Conservation (phyloP, 2,113 vertebrate species). For the Melanerpes formicivorus region DNA sequence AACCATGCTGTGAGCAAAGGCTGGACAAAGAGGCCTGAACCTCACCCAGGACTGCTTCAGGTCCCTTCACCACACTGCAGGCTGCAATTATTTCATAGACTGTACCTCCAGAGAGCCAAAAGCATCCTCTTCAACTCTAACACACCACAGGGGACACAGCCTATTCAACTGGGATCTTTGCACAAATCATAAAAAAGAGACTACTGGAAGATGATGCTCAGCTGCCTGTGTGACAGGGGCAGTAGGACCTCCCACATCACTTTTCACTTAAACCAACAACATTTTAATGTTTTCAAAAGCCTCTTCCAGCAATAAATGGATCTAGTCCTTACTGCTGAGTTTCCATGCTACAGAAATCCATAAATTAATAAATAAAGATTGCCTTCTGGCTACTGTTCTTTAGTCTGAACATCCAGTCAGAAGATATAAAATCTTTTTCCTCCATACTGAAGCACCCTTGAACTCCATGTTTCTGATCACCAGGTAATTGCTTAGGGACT, state of each 20-base stretch:
- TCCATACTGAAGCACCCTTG: background rate
- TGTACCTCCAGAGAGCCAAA: background rate
- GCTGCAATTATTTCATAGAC: fast-evolving
- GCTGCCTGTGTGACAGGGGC: background rate
- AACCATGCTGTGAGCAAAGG: fast-evolving
- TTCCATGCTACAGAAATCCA: background rate
- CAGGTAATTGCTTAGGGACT: background rate
- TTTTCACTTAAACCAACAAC: background rate
- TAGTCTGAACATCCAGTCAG: background rate
- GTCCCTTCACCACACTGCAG: background rate
- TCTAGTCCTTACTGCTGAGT: background rate
- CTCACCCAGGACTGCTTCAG: fast-evolving
- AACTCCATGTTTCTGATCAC: background rate
- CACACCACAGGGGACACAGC: fast-evolving
- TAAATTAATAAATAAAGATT: background rate
- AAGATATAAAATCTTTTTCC: background rate
- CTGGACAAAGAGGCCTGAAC: background rate
- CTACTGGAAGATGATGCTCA: fast-evolving
- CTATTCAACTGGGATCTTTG: fast-evolving
- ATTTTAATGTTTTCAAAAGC: background rate
- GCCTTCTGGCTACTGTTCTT: background rate
- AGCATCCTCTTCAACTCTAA: background rate
- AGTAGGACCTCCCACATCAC: background rate
- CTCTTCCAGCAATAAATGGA: background rate
- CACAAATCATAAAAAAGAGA: background rate